Base-by-base conservation (phyloP, 2,888 invertebrate species). In the Drosophila imparisetae region DNA sequence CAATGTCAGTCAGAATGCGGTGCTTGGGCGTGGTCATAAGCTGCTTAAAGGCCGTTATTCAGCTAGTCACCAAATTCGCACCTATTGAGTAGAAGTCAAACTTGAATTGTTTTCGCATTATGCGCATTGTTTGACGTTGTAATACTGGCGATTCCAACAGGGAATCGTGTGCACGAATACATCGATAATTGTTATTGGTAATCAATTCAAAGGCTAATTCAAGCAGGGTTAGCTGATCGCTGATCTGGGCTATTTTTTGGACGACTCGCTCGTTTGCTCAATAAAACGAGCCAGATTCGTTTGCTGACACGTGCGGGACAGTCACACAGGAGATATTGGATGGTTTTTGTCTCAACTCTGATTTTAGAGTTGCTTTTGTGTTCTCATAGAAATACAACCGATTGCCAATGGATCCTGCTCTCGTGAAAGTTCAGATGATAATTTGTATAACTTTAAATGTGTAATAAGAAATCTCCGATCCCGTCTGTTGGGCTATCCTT, bases 1-100 rank as follows among this genome's bases (percentile, higher is more conserved):
- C 57, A 72, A 40, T 65, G 61, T 21, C 58, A 49, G 57, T 58
- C 50, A 21, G 40, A 13, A 15, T n/a, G 40, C 50, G 30, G 8
- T 40, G 34, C 48, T 34, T 71, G 48, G 52, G 55, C 57, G 66
- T 60, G 55, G 54, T 49, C 32, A 60, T 62, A 62, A 62, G 54
- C 65, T 54, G 15, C 49, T 48, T 34, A 48, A 50, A 24, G 21
- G 15, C 38, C 32, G 38, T 50, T 61, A 62, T 75, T 69, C 27
- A 4, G 64, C 18, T 32, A 42, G 50, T 60, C 40, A 52, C 50
- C 52, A 24, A 45, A 45, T 24, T 24, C 24, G 15, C 55, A 48
- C 36, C 67, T 38, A 30, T 42, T 45, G 24, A 57, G 5, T 24
- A 29, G 38, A 8, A 7, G 45, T 8, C 24, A 7, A 45, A 24